Evolutionary conservation across 1,140 invertebrate species (phyloP).

Genomic region (Vanessa tameamea): DNA sequence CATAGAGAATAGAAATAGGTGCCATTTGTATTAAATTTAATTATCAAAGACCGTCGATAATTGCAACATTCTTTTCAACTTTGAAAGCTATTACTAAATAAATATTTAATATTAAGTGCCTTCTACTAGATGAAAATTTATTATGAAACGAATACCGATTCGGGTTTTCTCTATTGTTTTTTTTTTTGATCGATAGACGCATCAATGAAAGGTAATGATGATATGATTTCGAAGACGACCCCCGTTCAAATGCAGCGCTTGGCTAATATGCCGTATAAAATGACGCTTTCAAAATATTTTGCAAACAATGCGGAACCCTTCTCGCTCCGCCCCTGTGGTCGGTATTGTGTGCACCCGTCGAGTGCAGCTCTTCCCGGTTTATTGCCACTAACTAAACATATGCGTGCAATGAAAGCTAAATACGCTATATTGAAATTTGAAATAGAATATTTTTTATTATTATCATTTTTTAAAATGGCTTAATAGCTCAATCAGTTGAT

Average conservation of each 20-base stretch:
- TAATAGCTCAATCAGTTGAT: no score
- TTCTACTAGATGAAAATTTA: no score
- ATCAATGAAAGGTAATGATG: slow-evolving; percentile 58
- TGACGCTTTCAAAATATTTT: slow-evolving; percentile 79
- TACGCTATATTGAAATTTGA: slow-evolving; percentile 4
- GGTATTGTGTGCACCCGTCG: slow-evolving; percentile 59
- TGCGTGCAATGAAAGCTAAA: slow-evolving; percentile 37
- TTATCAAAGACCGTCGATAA: no score
- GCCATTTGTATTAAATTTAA: no score
- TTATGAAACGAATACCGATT: no score
- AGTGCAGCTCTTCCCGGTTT: slow-evolving; percentile 61
- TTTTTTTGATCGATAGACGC: not conserved
- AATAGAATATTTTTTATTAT: slow-evolving; percentile 9
- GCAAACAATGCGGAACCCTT: slow-evolving; percentile 76
- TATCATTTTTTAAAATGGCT: no score
- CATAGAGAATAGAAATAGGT: no score
- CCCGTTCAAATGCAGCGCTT: slow-evolving; percentile 70
- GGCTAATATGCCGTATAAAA: slow-evolving; percentile 78
- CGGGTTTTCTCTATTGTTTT: not conserved
- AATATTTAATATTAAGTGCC: not conserved
- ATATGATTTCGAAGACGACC: slow-evolving; percentile 73
- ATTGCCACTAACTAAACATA: slow-evolving; percentile 53
- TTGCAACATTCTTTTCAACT: no score
- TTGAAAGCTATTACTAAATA: no score
- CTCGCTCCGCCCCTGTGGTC: slow-evolving; percentile 55